Evolutionary conservation across 2,888 invertebrate species (phyloP).

Genomic region (Campopleginae sp.): DNA sequence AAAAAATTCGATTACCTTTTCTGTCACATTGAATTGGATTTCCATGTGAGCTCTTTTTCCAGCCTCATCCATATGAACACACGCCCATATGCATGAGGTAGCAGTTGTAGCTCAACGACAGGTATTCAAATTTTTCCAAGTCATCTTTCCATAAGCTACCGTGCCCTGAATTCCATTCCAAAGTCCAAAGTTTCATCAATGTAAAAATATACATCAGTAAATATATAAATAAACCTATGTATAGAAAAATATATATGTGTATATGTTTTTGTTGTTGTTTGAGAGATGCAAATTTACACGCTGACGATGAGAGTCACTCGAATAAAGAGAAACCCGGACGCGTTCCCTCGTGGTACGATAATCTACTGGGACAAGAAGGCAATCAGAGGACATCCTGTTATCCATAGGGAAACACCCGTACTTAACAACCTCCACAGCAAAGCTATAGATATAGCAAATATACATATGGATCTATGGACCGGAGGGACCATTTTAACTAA

Average conservation of each 20-base stretch:
- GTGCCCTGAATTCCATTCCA: slow-evolving; percentile 39
- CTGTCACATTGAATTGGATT: background rate
- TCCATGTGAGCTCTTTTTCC: background rate
- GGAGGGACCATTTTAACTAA: slow-evolving; percentile 69
- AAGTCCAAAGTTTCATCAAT: slow-evolving; percentile 24
- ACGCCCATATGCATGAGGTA: slow-evolving; percentile 14
- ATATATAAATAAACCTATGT: slow-evolving; percentile 25
- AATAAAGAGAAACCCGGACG: slow-evolving; percentile 54
- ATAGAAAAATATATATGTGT: background rate
- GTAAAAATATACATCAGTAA: slow-evolving; percentile 22
- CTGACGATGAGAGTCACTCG: slow-evolving; percentile 40
- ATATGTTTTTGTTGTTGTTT: background rate
- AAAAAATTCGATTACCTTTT: background rate
- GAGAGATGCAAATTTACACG: slow-evolving; percentile 59
- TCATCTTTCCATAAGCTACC: slow-evolving; percentile 53
- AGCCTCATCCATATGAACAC: background rate
- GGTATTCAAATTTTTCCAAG: slow-evolving; percentile 61
- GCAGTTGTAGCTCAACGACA: slow-evolving; percentile 27
- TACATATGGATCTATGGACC: slow-evolving; percentile 22
- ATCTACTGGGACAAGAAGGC: slow-evolving; percentile 79
- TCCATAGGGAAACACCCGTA: slow-evolving; percentile 79
- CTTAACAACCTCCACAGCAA: slow-evolving; percentile 69
- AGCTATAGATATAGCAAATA: slow-evolving; percentile 13
- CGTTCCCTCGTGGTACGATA: slow-evolving; percentile 67
- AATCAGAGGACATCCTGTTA: slow-evolving; percentile 82